Conservation (phyloP, 2,888 invertebrate species). For the Beris chalybata region DNA sequence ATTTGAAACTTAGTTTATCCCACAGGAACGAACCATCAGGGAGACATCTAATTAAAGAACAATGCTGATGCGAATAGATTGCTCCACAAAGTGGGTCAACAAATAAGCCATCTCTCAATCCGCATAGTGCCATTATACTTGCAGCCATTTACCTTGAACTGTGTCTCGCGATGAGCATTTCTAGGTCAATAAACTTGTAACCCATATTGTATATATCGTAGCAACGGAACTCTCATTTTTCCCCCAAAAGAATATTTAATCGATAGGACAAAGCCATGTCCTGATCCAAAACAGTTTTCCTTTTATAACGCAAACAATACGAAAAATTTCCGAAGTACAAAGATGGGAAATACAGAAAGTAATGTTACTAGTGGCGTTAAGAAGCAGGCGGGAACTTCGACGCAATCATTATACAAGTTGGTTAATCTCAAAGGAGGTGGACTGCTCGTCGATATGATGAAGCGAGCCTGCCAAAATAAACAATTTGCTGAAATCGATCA, state of each 20-base stretch:
- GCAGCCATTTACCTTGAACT: constrained; percentile 3
- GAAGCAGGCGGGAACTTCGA: constrained; percentile 87
- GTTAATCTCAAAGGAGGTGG: constrained; percentile 93
- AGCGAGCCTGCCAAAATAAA: constrained; percentile 84
- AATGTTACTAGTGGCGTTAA: constrained; percentile 94
- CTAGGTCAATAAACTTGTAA: constrained; percentile 18
- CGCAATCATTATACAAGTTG: constrained; percentile 83
- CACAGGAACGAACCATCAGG: too few species aligned
- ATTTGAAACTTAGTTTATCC: too few species aligned
- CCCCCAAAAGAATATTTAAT: not conserved
- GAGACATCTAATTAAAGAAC: too few species aligned
- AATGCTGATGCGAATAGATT: too few species aligned
- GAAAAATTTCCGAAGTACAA: not conserved
- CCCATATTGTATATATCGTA: not conserved
- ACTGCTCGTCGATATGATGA: constrained; percentile 90
- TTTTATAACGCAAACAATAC: not conserved
- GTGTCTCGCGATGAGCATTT: not conserved
- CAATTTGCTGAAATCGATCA: constrained; percentile 91
- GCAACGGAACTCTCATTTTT: not conserved
- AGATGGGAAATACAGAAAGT: constrained; percentile 81
- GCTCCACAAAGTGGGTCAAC: too few species aligned
- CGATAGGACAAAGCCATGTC: constrained; percentile 7
- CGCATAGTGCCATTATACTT: too few species aligned
- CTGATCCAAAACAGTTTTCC: not conserved
- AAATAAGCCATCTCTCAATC: too few species aligned